phyloP scores from a whole-genome alignment of 2,113 vertebrate species.

The Pituophis catenifer region DNA sequence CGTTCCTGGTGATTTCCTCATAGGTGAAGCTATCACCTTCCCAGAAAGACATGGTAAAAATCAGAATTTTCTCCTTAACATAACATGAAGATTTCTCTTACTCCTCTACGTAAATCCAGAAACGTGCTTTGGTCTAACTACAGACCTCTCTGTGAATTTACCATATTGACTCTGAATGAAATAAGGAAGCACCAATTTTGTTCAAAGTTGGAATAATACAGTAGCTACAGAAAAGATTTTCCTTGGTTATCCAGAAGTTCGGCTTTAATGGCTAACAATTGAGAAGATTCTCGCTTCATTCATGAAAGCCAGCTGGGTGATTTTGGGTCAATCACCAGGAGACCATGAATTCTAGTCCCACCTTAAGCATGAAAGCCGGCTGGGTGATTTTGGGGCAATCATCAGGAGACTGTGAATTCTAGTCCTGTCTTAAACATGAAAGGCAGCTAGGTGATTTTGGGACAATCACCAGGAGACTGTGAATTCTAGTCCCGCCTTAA shows the following conservation, averaged over 20 bases:
- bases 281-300: background rate
- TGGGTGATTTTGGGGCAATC: too few species aligned
- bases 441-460: too few species aligned
- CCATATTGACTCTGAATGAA: background rate
- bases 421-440: too few species aligned
- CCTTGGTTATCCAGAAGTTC: background rate
- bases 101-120: background rate
- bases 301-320: too few species aligned
- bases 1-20: conserved; percentile 79
- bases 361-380: too few species aligned
- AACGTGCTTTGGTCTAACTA: background rate
- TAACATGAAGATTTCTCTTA: background rate
- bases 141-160: background rate
- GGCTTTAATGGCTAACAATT: background rate
- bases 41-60: conserved; percentile 28
- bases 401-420: too few species aligned
- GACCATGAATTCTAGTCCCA: too few species aligned
- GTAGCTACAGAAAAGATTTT: background rate
- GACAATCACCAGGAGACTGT: too few species aligned
- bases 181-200: background rate
- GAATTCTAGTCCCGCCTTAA: too few species aligned
- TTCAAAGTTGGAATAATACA: background rate
- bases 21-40: conserved; percentile 89
- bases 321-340: too few species aligned
- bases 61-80: background rate